Conservation (phyloP, 2,113 vertebrate genomes). For the Aspiorhynchus laticeps region DNA sequence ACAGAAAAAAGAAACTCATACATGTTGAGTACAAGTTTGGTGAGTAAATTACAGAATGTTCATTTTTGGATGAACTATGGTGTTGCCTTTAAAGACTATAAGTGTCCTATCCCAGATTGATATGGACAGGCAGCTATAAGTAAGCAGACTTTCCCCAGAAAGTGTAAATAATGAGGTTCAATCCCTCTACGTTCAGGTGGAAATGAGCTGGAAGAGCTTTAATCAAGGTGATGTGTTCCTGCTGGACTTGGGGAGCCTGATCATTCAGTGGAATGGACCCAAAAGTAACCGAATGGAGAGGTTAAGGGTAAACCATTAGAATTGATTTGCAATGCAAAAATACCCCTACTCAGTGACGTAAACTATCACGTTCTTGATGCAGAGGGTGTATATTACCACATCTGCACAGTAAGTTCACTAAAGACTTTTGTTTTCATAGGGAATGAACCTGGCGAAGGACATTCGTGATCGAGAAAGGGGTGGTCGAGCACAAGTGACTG, state of each 20-base stretch:
- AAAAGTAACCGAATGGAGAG: constrained; percentile 83
- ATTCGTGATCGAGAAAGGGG: constrained; percentile 87
- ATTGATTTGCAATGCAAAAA: background rate
- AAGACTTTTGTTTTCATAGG: constrained; percentile 68
- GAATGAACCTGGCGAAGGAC: constrained; percentile 85
- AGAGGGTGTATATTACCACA: background rate
- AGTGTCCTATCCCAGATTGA: background rate
- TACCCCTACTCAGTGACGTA: background rate
- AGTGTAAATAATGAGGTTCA: background rate
- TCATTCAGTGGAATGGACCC: constrained; percentile 89
- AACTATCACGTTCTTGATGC: background rate
- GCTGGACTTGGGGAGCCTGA: constrained; percentile 84
- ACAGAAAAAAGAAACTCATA: too few relatives aligned
- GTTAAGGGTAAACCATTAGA: constrained; percentile 73
- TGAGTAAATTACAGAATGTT: too few relatives aligned
- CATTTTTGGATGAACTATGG: too few relatives aligned
- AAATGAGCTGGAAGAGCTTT: constrained; percentile 87
- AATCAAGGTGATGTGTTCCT: constrained; percentile 86
- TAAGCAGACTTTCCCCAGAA: background rate
- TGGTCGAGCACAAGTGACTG: constrained; percentile 77
- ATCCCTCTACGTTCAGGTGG: constrained; percentile 75
- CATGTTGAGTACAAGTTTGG: too few relatives aligned
- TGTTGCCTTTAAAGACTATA: too few relatives aligned
- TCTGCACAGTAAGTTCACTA: background rate
- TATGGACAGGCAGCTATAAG: background rate